Evolutionary conservation across 2,797 vertebrate genomes (phyloP).

Genomic region (Sebastes minor): DNA sequence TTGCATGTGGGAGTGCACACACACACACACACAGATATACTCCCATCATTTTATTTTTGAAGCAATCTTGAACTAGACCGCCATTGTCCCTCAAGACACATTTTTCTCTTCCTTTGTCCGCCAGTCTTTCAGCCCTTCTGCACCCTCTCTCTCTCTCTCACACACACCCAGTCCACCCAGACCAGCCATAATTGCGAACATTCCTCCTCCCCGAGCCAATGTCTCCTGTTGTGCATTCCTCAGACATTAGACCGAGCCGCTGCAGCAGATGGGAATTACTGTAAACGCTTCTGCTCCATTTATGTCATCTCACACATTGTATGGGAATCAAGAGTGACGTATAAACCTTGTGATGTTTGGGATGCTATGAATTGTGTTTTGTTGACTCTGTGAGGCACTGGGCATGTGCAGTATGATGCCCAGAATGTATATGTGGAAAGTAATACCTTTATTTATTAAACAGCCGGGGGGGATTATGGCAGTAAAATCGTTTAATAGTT

Average conservation of each 20-base stretch:
- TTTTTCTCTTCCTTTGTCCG: constrained; percentile 6
- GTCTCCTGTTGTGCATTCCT: constrained; percentile 63
- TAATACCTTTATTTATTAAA: constrained; percentile 9
- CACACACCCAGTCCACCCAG: not conserved
- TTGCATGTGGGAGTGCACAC: not conserved
- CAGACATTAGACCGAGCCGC: constrained; percentile 44
- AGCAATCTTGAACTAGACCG: not conserved
- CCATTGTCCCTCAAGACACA: not conserved
- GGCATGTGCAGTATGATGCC: not conserved
- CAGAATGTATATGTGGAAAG: constrained; percentile 10
- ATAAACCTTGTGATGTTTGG: constrained; percentile 27
- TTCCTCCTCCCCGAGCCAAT: constrained; percentile 52
- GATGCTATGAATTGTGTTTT: constrained; percentile 20
- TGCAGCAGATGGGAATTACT: constrained; percentile 60
- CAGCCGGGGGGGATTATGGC: not conserved
- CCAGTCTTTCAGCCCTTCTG: not conserved
- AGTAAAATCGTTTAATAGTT: constrained; percentile 14
- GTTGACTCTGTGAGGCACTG: not conserved
- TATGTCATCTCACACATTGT: constrained; percentile 43
- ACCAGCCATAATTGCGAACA: constrained; percentile 54
- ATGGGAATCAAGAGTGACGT: constrained; percentile 34
- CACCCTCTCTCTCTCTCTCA: not conserved
- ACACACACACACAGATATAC: not conserved
- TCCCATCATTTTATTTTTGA: not conserved
- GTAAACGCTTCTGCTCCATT: constrained; percentile 32